A percentile compares a stretch with the other conserved stretches of the same genome.
Evolutionary conservation across 2,888 invertebrate genomes (phyloP).

Genomic region (Chloroclystis v-ata): DNA sequence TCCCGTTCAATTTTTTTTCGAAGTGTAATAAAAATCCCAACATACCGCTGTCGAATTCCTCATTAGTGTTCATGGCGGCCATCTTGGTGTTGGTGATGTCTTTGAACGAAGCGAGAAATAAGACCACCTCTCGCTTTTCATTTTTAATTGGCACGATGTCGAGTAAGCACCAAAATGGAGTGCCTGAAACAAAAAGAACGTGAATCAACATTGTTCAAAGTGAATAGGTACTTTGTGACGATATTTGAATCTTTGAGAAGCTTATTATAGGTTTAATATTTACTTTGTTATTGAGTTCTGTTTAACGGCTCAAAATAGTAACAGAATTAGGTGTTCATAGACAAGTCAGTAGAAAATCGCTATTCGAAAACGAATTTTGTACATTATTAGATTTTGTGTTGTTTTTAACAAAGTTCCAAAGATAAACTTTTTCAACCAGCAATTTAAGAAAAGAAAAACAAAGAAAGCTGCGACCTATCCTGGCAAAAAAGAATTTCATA

Average conservation of each 20-base stretch:
- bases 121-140: slow-evolving; percentile 97
- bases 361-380: too few species aligned
- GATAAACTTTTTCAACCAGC: too few species aligned
- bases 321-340: not conserved
- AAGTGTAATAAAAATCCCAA: slow-evolving; percentile 39
- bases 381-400: too few species aligned
- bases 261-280: too few species aligned
- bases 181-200: slow-evolving; percentile 78
- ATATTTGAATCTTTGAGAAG: too few species aligned
- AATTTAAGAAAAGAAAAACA: too few species aligned
- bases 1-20: too few species aligned
- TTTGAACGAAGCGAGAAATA: slow-evolving; percentile 97
- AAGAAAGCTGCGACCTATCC: too few species aligned
- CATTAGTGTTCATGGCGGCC: slow-evolving; percentile 90
- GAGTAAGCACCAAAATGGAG: slow-evolving; percentile 96
- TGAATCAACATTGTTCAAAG: slow-evolving; percentile 22
- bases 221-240: not conserved
- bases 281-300: too few species aligned
- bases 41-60: slow-evolving; percentile 93
- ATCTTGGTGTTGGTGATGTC: slow-evolving; percentile 96
- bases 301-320: not conserved
- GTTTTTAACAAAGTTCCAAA: too few species aligned
- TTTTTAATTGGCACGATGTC: slow-evolving; percentile 99
- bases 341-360: too few species aligned
- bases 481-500: too few species aligned